These are phyloP conservation scores for Drosophila burlai DNA, from an alignment of 1,140 invertebrate species.

Conservation along the genomic window DNA sequence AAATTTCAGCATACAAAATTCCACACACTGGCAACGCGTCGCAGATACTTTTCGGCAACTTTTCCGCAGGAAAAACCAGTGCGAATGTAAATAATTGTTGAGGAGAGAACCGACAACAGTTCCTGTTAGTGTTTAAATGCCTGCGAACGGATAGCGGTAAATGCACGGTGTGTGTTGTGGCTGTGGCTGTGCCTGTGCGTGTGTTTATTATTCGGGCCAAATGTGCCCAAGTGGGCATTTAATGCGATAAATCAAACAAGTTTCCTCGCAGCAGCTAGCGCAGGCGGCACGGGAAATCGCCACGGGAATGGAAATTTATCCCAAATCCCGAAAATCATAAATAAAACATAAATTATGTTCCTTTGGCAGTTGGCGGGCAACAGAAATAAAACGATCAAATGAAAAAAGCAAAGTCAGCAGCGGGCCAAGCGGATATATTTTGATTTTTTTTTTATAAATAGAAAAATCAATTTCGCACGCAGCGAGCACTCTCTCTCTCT, in stretches of 20 bases:
- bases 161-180: conserved; percentile 20
- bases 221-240: conserved; percentile 63
- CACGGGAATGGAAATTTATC: conserved; percentile 52
- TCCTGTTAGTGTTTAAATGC: conserved; percentile 71
- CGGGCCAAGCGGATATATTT: conserved; percentile 75
- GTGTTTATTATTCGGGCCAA: conserved; percentile 36
- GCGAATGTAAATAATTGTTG: conserved; percentile 72
- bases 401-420: conserved; percentile 41
- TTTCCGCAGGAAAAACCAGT: conserved; percentile 72
- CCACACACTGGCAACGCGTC: conserved; percentile 73
- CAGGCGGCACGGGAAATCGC: conserved; percentile 33
- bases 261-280: conserved; percentile 50
- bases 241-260: conserved; percentile 80
- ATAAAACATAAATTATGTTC: conserved; percentile 83
- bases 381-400: conserved; percentile 69
- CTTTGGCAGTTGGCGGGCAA: conserved; percentile 64
- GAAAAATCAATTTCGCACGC: conserved; percentile 83
- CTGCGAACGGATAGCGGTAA: conserved; percentile 53
- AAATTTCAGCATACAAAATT: conserved; percentile 82
- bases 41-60: conserved; percentile 76
- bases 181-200: conserved; percentile 23
- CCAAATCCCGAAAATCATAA: conserved; percentile 65
- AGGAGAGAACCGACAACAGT: conserved; percentile 61
- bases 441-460: conserved; percentile 84
- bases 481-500: conserved; percentile 35